A percentile compares a stretch with the other conserved stretches of the same genome.
Conservation (phyloP, 2,888 invertebrate species). For the Seira musarum region DNA sequence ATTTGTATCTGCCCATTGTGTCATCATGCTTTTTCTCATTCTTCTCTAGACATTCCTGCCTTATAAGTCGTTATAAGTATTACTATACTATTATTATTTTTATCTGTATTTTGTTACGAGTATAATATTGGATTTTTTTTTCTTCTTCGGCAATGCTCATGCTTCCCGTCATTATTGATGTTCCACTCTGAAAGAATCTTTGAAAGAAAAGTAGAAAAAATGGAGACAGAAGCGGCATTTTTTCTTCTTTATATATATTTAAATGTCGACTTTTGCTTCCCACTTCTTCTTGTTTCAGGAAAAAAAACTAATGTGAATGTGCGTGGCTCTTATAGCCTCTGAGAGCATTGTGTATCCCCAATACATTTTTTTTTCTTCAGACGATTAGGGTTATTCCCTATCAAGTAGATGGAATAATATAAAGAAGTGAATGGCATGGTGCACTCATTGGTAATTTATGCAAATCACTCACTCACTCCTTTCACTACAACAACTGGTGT, state of each 20-base stretch:
- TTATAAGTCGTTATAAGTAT: constrained; percentile 8
- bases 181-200: constrained; percentile 26
- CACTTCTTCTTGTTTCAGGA: background rate
- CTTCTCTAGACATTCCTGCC: constrained; percentile 8
- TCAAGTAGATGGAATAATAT: constrained; percentile 15
- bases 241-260: background rate
- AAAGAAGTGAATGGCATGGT: constrained; percentile 21
- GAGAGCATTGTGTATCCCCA: constrained; percentile 1
- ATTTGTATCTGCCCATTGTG: constrained; percentile 60
- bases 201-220: constrained; percentile 26
- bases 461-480: constrained; percentile 56
- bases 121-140: constrained; percentile 22
- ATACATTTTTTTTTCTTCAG: constrained; percentile 8
- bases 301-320: background rate
- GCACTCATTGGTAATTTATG: constrained; percentile 49
- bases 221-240: background rate
- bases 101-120: background rate
- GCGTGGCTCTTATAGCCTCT: background rate
- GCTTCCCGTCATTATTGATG: constrained; percentile 53
- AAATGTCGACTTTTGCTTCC: constrained; percentile 41
- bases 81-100: constrained; percentile 3
- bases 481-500: constrained; percentile 14
- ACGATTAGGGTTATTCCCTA: constrained; percentile 37
- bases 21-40: constrained; percentile 43
- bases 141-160: background rate